Evolutionary conservation across 2,888 invertebrate genomes (phyloP), one percentile per base, ranked within the genome.

Genomic region (Lepeophtheirus nordmannii): DNA sequence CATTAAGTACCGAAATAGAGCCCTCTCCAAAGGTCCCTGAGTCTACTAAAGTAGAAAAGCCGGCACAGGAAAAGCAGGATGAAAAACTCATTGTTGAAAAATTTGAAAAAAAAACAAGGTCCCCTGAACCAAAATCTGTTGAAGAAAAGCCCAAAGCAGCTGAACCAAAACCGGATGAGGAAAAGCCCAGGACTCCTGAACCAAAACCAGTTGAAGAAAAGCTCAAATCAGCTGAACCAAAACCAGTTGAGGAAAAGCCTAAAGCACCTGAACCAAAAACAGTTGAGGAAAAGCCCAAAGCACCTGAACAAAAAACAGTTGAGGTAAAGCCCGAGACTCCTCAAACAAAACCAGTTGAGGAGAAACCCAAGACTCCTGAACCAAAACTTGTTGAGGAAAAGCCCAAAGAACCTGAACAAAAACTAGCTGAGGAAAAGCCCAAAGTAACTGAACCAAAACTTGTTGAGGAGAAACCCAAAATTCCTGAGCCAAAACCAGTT

Each of bases 291-390:
- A 76, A 37, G 14, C 14, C 41, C 14, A 59, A 59, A 59, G 59
- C 8, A 10, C n/a, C n/a, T n/a, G 59, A 59, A n/a, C 30, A 59
- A 8, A 7, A 59, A n/a, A n/a, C 70, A 69, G 73, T 74, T 68
- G 74, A 75, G 56, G 58, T 71, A 73, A 76, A 37, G 68, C 53
- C 58, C 67, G 75, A 59, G 76, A 75, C n/a, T n/a, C n/a, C n/a
- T n/a, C n/a, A n/a, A n/a, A n/a, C 57, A n/a, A 20, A 65, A 39
- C 68, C 58, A 30, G 23, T 30, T 10, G 68, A 58, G 20, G 65
- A 68, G 56, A 58, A 57, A 37, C 63, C 58, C 17, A 70, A 66
- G 14, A 17, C 10, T 30, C 30, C 38, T 58, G 38, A 60, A 61
- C 39, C 39, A 20, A 23, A 14, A 30, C 17, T 37, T 38, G 41